Base-by-base conservation (phyloP, 2,888 invertebrate genomes). In the Smittia sp. region DNA sequence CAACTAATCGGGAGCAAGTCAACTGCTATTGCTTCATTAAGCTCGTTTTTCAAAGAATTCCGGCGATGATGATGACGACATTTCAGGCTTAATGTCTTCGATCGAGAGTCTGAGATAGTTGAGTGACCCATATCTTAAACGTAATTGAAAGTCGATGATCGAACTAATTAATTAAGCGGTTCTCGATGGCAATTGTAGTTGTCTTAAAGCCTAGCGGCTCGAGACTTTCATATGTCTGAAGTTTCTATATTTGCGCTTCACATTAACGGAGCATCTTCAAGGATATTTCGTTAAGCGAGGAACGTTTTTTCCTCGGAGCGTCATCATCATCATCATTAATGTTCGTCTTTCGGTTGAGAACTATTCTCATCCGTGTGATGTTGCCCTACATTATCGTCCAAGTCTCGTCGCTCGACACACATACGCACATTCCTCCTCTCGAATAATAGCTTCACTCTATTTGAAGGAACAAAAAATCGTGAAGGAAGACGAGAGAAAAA, bases 281-380 rank as follows among this genome's bases (percentile, higher is more conserved):
- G 58, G 58, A 58, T 20, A 22, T 58, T 58, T 58, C 4, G 3
- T 58, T 58, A 22, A 9, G 13, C 58, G n/a, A 58, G 32, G 41
- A 67, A 67, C 38, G 18, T 66, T 66, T 38, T 66, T 58, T 58
- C n/a, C 58, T 58, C 58, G n/a, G 13, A 41, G n/a, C 13, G 52
- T 70, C 69, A 70, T 70, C 69, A 70, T 70, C 69, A 70, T 70
- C 54, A 72, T 72, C 72, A 72, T 72, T 54, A 70, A 22, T 52
- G 62, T 72, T 66, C 66, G 9, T 63, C 72, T 62, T 72, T 72
- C 62, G 20, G 11, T 65, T 25, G 62, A 72, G 39, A 72, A 72
- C 72, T 72, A 72, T 39, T 38, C 62, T 22, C 58, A 58, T 9
- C 58, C 22, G 58, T 58, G 58, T 58, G 18, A 58, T 58, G 15